Percentiles rank a stretch among this genome's conserved stretches.
Evolutionary conservation across 2,113 vertebrate species (phyloP).

Genomic region (human): DNA sequence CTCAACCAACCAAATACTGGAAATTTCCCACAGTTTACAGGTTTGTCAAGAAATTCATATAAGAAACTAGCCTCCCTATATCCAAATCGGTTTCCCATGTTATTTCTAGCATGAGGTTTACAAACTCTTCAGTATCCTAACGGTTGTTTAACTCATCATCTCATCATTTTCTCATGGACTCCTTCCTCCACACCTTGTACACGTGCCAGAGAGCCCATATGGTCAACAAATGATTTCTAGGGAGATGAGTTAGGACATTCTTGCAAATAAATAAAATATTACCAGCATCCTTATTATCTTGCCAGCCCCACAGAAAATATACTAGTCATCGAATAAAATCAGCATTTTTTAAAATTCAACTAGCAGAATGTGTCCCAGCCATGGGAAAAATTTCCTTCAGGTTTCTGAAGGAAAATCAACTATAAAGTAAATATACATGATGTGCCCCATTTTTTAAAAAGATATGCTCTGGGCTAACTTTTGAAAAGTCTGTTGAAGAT

Average conservation of each 20-base stretch:
- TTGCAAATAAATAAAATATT: conserved; percentile 41
- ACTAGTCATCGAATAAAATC: neutral
- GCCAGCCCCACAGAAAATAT: neutral
- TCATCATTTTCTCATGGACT: conserved; percentile 67
- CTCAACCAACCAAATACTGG: conserved; percentile 72
- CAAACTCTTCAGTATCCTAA: conserved; percentile 55
- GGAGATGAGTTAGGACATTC: conserved; percentile 76
- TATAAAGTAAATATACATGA: neutral
- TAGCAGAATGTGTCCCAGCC: neutral
- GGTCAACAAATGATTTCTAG: conserved; percentile 76
- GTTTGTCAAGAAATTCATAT: conserved; percentile 77
- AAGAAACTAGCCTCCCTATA: conserved; percentile 61
- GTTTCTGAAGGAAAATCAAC: conserved; percentile 26
- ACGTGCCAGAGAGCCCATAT: conserved; percentile 61
- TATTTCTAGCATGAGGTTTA: conserved; percentile 71
- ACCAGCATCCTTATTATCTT: neutral
- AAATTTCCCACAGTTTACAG: conserved; percentile 76
- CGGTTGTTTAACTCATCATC: neutral
- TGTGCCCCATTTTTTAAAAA: neutral
- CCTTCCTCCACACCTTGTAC: conserved; percentile 63
- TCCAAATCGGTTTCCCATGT: conserved; percentile 39
- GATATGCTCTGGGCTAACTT: neutral
- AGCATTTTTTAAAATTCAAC: neutral
- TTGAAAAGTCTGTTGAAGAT: conserved; percentile 26
- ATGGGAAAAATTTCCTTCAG: neutral